phyloP scores from a whole-genome alignment of 1,140 invertebrate genomes.

The Drosophila quadrilineata region DNA sequence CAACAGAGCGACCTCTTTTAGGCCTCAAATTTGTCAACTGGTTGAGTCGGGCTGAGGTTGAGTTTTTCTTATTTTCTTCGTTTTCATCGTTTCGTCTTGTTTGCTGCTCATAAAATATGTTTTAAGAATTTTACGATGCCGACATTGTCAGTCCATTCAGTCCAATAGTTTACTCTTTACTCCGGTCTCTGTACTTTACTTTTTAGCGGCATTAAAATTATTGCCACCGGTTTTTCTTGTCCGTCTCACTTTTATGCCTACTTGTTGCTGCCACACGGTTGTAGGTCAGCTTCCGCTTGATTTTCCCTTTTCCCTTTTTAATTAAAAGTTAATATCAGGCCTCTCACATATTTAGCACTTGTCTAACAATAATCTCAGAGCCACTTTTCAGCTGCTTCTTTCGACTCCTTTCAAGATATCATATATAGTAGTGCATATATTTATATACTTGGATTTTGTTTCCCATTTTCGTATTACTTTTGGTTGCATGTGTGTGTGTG shows the following conservation, averaged over 20 bases:
- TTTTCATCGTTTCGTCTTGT: too few species aligned
- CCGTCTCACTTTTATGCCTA: conserved; percentile 61
- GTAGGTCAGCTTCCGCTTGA: conserved; percentile 59
- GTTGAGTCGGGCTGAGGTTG: too few species aligned
- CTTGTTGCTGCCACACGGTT: conserved; percentile 39
- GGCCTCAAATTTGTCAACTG: conserved; percentile 72
- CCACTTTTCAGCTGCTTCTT: conserved; percentile 54
- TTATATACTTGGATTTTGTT: conserved; percentile 19
- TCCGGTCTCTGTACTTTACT: conserved; percentile 26
- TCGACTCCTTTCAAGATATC: conserved; percentile 11
- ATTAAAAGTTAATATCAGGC: conserved; percentile 69
- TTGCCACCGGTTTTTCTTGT: conserved; percentile 71
- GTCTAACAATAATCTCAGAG: conserved; percentile 46
- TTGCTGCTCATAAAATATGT: conserved; percentile 73
- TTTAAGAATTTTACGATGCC: conserved; percentile 78
- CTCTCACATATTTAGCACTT: conserved; percentile 67
- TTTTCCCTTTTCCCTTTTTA: conserved; percentile 60
- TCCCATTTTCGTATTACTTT: conserved; percentile 1
- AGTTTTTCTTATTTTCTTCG: conserved; percentile 62
- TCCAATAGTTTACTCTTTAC: not conserved
- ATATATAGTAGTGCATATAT: too few species aligned
- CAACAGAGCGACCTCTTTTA: conserved; percentile 59
- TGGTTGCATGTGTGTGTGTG: too few species aligned
- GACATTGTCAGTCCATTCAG: conserved; percentile 21
- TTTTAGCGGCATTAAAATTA: conserved; percentile 64